Percentiles rank a stretch among this genome's conserved stretches.
These are phyloP conservation scores for Bombus superbus DNA, from an alignment of 1,140 invertebrate genomes.

Conservation along the genomic window DNA sequence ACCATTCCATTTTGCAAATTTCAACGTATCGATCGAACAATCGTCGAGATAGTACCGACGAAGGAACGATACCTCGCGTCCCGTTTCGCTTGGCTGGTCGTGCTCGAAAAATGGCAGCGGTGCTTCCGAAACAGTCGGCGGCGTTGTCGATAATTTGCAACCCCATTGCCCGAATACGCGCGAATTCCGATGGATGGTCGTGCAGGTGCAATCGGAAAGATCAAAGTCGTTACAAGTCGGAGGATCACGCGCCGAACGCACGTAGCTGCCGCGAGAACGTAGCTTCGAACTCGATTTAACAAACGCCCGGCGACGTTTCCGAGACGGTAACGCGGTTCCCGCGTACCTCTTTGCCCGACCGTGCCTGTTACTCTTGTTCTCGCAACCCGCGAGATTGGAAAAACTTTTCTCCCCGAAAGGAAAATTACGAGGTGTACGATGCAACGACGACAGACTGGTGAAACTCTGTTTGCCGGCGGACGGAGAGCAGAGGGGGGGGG, in stretches of 20 bases:
- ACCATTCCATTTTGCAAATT: neutral
- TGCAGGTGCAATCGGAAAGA: slow-evolving; percentile 35
- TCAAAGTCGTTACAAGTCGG: slow-evolving; percentile 40
- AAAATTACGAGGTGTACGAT: slow-evolving; percentile 28
- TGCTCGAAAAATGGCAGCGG: neutral
- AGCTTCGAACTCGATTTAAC: slow-evolving; percentile 54
- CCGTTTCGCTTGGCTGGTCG: neutral
- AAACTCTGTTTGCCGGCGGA: too few relatives aligned
- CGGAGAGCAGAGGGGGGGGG: too few relatives aligned
- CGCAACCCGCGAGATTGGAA: slow-evolving; percentile 46
- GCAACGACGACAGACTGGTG: neutral
- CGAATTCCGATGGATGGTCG: slow-evolving; percentile 20
- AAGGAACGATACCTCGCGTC: too few relatives aligned
- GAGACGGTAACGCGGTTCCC: slow-evolving; percentile 36
- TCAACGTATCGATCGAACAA: neutral
- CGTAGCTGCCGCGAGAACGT: neutral
- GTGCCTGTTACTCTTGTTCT: neutral
- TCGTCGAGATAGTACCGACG: neutral
- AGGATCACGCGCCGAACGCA: slow-evolving; percentile 30
- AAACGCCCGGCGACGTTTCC: slow-evolving; percentile 32
- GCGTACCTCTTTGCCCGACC: slow-evolving; percentile 31
- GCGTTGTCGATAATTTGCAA: slow-evolving; percentile 26
- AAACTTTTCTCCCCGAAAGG: slow-evolving; percentile 40
- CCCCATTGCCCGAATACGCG: slow-evolving; percentile 17
- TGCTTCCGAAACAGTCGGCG: neutral